A percentile compares a stretch with the other conserved stretches of the same genome.
Evolutionary conservation across 2,113 vertebrate genomes (phyloP).

Genomic region (Lota lota): DNA sequence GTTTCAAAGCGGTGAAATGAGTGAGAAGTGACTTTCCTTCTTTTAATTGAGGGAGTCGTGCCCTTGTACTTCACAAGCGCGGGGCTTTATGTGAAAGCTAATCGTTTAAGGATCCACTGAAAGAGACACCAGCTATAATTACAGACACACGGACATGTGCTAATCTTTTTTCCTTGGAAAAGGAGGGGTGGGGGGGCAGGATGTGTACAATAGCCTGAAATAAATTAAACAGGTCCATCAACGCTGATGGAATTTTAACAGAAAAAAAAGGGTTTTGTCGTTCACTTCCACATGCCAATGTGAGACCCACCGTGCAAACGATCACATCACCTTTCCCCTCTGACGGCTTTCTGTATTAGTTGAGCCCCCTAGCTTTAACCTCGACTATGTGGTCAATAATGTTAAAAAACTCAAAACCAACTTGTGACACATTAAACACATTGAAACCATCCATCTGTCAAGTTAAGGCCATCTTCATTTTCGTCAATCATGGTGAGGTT

Average conservation of each 20-base stretch:
- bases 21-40: conserved; percentile 54
- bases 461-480: too few relatives aligned
- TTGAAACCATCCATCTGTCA: too few relatives aligned
- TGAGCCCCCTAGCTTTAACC: too few relatives aligned
- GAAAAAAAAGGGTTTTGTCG: too few relatives aligned
- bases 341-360: too few relatives aligned
- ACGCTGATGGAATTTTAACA: background rate
- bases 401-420: too few relatives aligned
- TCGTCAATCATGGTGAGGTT: too few relatives aligned
- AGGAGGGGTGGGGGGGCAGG: conserved; percentile 6
- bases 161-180: conserved; percentile 40
- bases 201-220: conserved; percentile 9
- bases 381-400: too few relatives aligned
- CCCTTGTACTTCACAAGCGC: conserved; percentile 41
- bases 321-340: too few relatives aligned
- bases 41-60: conserved; percentile 54
- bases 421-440: too few relatives aligned
- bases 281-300: too few relatives aligned
- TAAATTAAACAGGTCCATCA: conserved; percentile 6
- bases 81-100: conserved; percentile 55
- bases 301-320: too few relatives aligned
- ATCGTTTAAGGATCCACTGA: conserved; percentile 50
- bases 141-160: conserved; percentile 42
- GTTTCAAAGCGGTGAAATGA: conserved; percentile 37
- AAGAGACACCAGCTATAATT: conserved; percentile 50